A percentile compares a stretch with the other conserved stretches of the same genome.
Evolutionary conservation across 2,113 vertebrate species (phyloP).

Genomic region (Otus sunia): DNA sequence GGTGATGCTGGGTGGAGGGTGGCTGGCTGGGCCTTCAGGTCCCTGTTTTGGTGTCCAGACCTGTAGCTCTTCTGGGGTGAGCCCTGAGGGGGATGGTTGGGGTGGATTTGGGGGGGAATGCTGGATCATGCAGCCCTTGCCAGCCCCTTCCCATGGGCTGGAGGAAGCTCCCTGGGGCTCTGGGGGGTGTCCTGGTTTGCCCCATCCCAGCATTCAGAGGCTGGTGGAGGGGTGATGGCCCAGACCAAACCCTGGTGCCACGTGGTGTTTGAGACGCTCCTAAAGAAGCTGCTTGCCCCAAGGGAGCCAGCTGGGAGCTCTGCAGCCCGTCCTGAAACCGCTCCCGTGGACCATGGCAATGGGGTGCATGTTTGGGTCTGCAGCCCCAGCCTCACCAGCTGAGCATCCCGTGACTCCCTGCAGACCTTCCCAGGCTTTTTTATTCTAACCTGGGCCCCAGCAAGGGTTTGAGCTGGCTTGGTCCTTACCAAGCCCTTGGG

Average conservation of each 20-base stretch:
- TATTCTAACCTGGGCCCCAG: too few species aligned
- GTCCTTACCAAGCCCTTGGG: not conserved
- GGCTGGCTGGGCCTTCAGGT: not conserved
- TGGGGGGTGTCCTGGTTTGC: not conserved
- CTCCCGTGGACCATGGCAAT: fast-evolving
- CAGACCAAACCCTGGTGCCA: not conserved
- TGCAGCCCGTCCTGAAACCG: not conserved
- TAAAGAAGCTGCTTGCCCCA: fast-evolving
- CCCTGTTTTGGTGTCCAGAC: not conserved
- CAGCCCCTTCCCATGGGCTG: not conserved
- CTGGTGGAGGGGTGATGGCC: not conserved
- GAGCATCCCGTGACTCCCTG: not conserved
- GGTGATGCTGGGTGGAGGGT: not conserved
- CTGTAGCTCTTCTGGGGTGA: not conserved
- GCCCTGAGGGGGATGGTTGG: too few species aligned
- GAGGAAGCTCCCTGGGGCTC: not conserved
- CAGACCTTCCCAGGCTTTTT: not conserved
- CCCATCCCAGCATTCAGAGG: not conserved
- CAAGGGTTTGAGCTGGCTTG: not conserved
- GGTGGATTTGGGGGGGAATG: too few species aligned
- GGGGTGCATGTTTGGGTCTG: not conserved
- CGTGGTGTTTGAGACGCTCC: fast-evolving
- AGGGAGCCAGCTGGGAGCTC: not conserved
- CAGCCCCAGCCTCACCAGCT: not conserved
- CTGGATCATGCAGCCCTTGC: not conserved